Percentiles rank a stretch among this genome's conserved stretches.
Conservation (phyloP, 2,113 vertebrate genomes). For the Istiophorus platypterus region DNA sequence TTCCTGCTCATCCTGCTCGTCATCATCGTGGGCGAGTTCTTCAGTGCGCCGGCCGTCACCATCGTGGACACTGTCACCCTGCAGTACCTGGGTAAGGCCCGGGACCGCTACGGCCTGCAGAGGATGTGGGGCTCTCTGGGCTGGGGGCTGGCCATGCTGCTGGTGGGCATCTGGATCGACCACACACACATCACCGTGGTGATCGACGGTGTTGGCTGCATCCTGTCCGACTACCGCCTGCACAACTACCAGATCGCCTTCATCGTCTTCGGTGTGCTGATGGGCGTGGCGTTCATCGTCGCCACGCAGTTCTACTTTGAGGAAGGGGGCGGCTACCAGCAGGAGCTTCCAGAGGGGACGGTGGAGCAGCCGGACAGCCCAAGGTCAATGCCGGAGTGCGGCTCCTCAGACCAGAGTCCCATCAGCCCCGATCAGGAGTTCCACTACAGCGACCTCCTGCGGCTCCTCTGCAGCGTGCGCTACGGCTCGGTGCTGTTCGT, state of each 20-base stretch:
- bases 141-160: constrained; percentile 97
- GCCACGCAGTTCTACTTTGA: constrained; percentile 96
- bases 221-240: constrained; percentile 84
- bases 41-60: constrained; percentile 96
- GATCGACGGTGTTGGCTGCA: constrained; percentile 87
- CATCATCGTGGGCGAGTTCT: constrained; percentile 97
- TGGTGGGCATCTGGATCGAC: constrained; percentile 96
- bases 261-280: constrained; percentile 94
- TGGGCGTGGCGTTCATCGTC: constrained; percentile 91
- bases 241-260: constrained; percentile 96
- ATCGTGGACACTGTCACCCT: constrained; percentile 97
- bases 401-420: constrained; percentile 67
- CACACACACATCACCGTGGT: constrained; percentile 86
- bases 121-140: constrained; percentile 99
- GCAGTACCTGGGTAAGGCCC: constrained; percentile 93
- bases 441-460: constrained; percentile 90
- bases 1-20: constrained; percentile 95
- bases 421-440: constrained; percentile 81
- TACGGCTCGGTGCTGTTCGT: constrained; percentile 96
- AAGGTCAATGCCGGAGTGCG: neutral
- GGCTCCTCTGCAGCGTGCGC: constrained; percentile 92
- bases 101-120: constrained; percentile 96
- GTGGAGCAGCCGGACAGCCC: constrained; percentile 66
- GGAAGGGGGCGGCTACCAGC: constrained; percentile 77
- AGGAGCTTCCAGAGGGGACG: constrained; percentile 68